Percentiles rank a stretch among this genome's conserved stretches.
phyloP scores from a whole-genome alignment of 92 coral and sea anemone genomes.

The Anthopleura xanthogrammica region DNA sequence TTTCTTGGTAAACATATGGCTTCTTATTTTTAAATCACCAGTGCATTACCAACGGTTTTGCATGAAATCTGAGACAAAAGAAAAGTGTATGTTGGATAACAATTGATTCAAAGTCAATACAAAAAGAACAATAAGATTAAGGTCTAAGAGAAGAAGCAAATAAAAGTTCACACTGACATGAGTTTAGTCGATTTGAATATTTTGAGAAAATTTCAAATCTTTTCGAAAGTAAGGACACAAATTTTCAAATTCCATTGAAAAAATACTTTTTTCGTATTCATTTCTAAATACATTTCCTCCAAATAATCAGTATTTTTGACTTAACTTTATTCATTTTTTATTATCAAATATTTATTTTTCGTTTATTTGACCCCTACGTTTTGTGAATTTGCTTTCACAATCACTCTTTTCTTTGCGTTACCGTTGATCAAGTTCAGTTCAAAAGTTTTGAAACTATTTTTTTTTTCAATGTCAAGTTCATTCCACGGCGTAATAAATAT shows the following conservation, averaged over 20 bases:
- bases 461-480: neutral
- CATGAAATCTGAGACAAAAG: neutral
- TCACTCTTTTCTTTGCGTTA: no score
- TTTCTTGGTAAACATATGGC: no score
- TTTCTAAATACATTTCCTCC: no score
- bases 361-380: no score
- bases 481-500: neutral
- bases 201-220: neutral
- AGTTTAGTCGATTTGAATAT: neutral
- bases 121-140: neutral
- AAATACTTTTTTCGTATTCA: no score
- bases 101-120: conserved; percentile 4
- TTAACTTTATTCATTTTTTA: no score
- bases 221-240: neutral
- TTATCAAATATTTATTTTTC: no score
- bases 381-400: neutral
- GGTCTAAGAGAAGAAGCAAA: neutral
- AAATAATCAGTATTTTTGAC: no score
- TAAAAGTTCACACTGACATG: neutral
- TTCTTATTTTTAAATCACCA: neutral
- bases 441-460: neutral
- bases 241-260: neutral
- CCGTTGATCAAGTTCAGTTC: neutral
- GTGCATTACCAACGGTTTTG: neutral
- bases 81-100: neutral